A percentile compares a stretch with the other conserved stretches of the same genome.
These are phyloP conservation scores for Anneissia japonica DNA, from an alignment of 35 echinoderm and acorn worm genomes.

Conservation along the genomic window DNA sequence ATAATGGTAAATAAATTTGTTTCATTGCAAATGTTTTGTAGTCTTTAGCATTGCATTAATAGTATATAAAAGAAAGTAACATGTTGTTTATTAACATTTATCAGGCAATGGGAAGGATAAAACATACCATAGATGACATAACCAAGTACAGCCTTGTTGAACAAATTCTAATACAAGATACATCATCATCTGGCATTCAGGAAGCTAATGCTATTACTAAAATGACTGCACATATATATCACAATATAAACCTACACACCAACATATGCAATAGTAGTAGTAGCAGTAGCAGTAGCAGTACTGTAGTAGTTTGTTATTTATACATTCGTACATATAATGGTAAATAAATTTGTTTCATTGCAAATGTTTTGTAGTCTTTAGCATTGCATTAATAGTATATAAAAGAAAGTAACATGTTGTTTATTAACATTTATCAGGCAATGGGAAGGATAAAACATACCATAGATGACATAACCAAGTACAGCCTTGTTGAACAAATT, in stretches of 20 bases:
- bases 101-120: conserved; percentile 70
- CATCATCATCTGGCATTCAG: background rate
- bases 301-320: background rate
- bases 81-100: background rate
- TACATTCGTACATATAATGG: background rate
- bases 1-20: background rate
- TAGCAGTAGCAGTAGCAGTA: background rate
- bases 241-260: too few relatives aligned
- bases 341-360: background rate
- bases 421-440: conserved; percentile 33
- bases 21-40: too few relatives aligned
- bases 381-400: too few relatives aligned
- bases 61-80: too few relatives aligned
- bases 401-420: too few relatives aligned
- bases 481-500: conserved; percentile 64
- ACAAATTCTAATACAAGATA: conserved; percentile 58
- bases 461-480: conserved; percentile 63
- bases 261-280: background rate
- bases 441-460: conserved; percentile 57
- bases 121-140: conserved; percentile 58
- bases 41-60: too few relatives aligned
- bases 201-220: too few relatives aligned
- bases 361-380: too few relatives aligned
- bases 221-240: too few relatives aligned
- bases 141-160: conserved; percentile 64